Conservation (phyloP, 2,797 vertebrate species). For the Sandelia bainsii region DNA sequence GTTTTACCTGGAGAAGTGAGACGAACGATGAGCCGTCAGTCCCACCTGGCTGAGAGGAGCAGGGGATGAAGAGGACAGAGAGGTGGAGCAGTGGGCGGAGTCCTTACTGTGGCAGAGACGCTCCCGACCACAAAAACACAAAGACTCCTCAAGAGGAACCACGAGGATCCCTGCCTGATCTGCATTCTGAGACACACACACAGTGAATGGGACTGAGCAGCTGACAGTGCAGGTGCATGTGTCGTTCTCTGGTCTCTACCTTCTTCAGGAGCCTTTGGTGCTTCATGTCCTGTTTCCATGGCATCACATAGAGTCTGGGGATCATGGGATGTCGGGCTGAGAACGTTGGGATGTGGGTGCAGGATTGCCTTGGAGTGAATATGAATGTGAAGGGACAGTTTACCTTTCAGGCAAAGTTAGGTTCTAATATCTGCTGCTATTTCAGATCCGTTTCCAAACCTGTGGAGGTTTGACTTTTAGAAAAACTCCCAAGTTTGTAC, state of each 20-base stretch:
- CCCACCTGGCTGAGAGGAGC: constrained; percentile 32
- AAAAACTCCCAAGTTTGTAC: no score
- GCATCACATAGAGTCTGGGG: constrained; percentile 78
- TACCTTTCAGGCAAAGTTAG: no score
- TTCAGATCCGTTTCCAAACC: no score
- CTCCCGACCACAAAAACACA: constrained; percentile 56
- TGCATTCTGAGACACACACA: constrained; percentile 59
- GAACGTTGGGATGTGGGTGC: constrained; percentile 65
- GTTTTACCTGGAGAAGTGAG: constrained; percentile 62
- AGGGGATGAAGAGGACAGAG: not conserved
- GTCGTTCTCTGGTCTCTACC: constrained; percentile 44
- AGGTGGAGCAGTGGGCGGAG: constrained; percentile 9
- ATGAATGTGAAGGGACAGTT: not conserved
- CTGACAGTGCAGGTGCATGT: not conserved
- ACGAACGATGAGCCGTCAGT: constrained; percentile 38
- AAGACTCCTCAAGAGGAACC: constrained; percentile 59
- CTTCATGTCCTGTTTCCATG: constrained; percentile 83
- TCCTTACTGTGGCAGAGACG: constrained; percentile 64
- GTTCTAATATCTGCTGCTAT: no score
- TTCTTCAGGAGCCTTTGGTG: constrained; percentile 76
- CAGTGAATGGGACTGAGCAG: not conserved
- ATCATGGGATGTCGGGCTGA: constrained; percentile 76
- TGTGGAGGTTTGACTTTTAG: no score
- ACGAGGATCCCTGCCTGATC: constrained; percentile 47
- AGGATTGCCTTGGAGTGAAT: constrained; percentile 19